Evolutionary conservation across 2,113 vertebrate genomes (phyloP), one percentile per base, ranked within the genome.

Genomic region (Camelus bactrianus): DNA sequence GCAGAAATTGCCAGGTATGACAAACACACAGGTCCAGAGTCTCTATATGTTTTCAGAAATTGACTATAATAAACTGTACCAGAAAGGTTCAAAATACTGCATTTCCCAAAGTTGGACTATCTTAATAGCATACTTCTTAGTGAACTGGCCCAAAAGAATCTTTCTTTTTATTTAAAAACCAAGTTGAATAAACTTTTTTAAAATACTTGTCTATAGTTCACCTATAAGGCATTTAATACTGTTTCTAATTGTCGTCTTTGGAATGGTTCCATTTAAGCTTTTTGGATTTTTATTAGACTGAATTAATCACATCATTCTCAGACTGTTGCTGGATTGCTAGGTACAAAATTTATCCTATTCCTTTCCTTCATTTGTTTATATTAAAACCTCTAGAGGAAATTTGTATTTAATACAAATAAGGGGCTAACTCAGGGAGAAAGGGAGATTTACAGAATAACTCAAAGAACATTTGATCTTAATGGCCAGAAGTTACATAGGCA

Each of bases 231-330:
- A 46, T 70, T 22, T 35, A 79, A 75, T 79, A 81, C 12, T 60
- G 88, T 95, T 92, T 83, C 54, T 80, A 48, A 48, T 64, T 85
- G 3, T 92, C 60, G 62, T 81, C 79, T 86, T 96, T 93, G 93
- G 89, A 48, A 75, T 89, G 12, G 50, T 28, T 42, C 5, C 11
- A 72, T 35, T 10, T 69, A 93, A 48, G 15, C 13, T 84, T 80
- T 38, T 64, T 15, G 10, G 28, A 22, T 90, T 85, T 89, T 56
- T 79, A 73, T 85, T 88, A 94, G 38, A 72, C 17, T 70, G 82
- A 72, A 77, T 88, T 82, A 93, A 76, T 96, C 72, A 54, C 5
- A 15, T 76, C 35, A 26, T 2, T 91, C 17, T 84, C 2, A 94
- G 92, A 82, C 67, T 60, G 28, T 70, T 95, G 26, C 75, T 83